Conservation (phyloP, 2,888 invertebrate species). For the Peribatodes rhomboidaria region DNA sequence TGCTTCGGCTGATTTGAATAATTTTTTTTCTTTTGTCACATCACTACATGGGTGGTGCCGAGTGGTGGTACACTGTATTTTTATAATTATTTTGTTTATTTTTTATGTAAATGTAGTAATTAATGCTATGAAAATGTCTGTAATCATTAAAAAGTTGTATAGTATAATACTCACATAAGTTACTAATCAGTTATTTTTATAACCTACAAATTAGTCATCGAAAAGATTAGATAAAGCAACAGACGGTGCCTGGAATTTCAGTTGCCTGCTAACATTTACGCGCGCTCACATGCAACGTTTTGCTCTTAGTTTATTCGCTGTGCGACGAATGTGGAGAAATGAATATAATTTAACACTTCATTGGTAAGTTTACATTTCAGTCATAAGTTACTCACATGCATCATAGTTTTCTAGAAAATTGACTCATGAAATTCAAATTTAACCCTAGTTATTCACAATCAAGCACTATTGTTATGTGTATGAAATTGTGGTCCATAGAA, state of each 20-base stretch:
- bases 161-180: conserved; percentile 43
- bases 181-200: conserved; percentile 71
- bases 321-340: conserved; percentile 36
- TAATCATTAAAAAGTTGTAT: conserved; percentile 40
- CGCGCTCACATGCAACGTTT: conserved; percentile 41
- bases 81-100: conserved; percentile 55
- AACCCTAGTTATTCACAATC: conserved; percentile 1
- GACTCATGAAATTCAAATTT: conserved; percentile 8
- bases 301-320: conserved; percentile 32
- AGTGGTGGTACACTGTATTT: conserved; percentile 52
- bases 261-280: conserved; percentile 46
- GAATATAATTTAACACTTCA: conserved; percentile 33
- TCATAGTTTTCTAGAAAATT: conserved; percentile 7
- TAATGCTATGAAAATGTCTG: conserved; percentile 47
- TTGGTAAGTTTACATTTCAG: conserved; percentile 37
- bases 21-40: conserved; percentile 30
- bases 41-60: conserved; percentile 63
- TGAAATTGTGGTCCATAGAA: conserved; percentile 15
- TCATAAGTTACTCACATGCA: not conserved
- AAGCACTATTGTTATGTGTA: not conserved
- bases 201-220: conserved; percentile 73
- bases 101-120: conserved; percentile 52
- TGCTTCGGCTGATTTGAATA: no score
- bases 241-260: conserved; percentile 64
- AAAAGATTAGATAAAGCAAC: conserved; percentile 65